A percentile compares a stretch with the other conserved stretches of the same genome.
Conservation (phyloP, 2,113 vertebrate species). For the Mesitornis unicolor region DNA sequence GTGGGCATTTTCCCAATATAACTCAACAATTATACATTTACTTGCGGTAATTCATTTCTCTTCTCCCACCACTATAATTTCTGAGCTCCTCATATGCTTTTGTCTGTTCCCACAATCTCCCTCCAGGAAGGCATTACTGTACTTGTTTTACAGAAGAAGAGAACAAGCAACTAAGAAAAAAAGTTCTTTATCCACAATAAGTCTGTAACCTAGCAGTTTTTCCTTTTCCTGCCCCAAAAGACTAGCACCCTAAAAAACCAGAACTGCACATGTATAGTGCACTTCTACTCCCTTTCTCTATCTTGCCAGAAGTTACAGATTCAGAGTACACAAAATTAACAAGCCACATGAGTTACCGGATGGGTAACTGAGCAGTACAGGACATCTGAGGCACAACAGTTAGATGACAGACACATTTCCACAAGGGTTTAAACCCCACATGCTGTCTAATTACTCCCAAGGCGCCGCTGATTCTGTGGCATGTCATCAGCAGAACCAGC, state of each 20-base stretch:
- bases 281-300: neutral
- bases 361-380: conserved; percentile 57
- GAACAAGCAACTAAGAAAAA: neutral
- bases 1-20: neutral
- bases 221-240: neutral
- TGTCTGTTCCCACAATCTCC: neutral
- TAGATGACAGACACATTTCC: conserved; percentile 55
- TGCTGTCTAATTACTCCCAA: conserved; percentile 40
- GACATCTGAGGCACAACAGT: conserved; percentile 61
- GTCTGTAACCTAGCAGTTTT: neutral
- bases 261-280: neutral
- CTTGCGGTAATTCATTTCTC: neutral
- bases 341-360: conserved; percentile 13
- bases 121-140: neutral
- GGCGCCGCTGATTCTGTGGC: conserved; percentile 58
- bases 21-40: neutral
- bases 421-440: conserved; percentile 59
- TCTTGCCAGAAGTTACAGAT: neutral
- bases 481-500: conserved; percentile 64
- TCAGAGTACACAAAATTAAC: neutral
- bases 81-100: neutral
- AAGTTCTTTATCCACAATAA: neutral
- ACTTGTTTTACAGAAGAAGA: neutral
- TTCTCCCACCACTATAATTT: neutral
- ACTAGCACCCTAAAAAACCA: neutral